phyloP scores from a whole-genome alignment of 2,888 invertebrate genomes.

The Orgyia antiqua region DNA sequence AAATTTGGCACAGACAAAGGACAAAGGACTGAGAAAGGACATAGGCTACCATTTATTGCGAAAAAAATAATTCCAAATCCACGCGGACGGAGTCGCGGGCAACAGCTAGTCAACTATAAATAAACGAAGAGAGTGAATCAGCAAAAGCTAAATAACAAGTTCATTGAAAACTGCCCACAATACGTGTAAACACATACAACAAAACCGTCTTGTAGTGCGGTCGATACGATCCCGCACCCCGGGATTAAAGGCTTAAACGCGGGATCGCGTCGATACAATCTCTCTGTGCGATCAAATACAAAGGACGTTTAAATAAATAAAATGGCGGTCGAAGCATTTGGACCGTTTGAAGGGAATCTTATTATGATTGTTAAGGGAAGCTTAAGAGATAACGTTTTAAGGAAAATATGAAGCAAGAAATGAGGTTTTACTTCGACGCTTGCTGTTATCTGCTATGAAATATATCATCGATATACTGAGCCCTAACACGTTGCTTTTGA shows the following conservation, averaged over 20 bases:
- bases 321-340: constrained; percentile 19
- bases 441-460: too few species aligned
- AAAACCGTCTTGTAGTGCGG: constrained; percentile 26
- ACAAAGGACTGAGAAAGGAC: too few species aligned
- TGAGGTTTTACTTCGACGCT: background rate
- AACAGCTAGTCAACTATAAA: too few species aligned
- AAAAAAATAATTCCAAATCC: too few species aligned
- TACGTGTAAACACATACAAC: constrained; percentile 7
- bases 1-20: too few species aligned
- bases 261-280: constrained; percentile 27
- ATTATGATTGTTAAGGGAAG: constrained; percentile 1
- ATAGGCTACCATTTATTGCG: too few species aligned
- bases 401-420: background rate
- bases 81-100: too few species aligned
- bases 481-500: too few species aligned
- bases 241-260: constrained; percentile 35
- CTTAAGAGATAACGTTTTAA: constrained; percentile 1
- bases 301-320: constrained; percentile 25
- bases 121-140: too few species aligned
- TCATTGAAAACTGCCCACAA: constrained; percentile 7
- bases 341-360: constrained; percentile 11
- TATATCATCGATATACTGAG: too few species aligned
- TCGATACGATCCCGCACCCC: constrained; percentile 27
- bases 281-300: constrained; percentile 24
- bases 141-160: too few species aligned